Evolutionary conservation across 2,888 invertebrate genomes (phyloP).

Genomic region (Catocala nupta): DNA sequence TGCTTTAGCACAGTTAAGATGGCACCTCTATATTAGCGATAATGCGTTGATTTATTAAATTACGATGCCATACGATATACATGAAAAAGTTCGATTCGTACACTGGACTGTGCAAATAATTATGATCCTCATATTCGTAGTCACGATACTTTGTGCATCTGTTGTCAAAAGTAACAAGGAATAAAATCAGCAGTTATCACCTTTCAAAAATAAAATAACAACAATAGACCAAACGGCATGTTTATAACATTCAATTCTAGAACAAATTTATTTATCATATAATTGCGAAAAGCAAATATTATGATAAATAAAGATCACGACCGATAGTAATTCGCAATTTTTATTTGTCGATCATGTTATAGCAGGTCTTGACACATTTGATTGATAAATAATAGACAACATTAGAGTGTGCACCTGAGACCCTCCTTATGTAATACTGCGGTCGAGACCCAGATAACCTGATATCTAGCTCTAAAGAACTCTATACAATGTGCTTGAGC

Average conservation of each 20-base stretch:
- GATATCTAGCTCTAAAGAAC: constrained; percentile 25
- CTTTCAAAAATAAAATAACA: too few species aligned
- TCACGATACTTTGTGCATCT: too few species aligned
- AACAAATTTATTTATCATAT: constrained; percentile 18
- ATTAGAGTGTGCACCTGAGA: constrained; percentile 11
- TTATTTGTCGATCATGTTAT: constrained; percentile 15
- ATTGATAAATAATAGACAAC: constrained; percentile 19
- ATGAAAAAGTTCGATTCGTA: too few species aligned
- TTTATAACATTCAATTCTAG: neutral
- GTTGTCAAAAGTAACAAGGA: too few species aligned
- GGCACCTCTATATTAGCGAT: too few species aligned
- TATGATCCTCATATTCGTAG: too few species aligned
- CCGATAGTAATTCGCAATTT: constrained; percentile 8
- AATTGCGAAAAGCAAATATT: constrained; percentile 40
- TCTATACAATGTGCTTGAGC: neutral
- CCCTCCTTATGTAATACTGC: constrained; percentile 20
- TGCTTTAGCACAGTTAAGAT: too few species aligned
- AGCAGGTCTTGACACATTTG: constrained; percentile 9
- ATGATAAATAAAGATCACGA: constrained; percentile 19
- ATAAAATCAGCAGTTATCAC: too few species aligned
- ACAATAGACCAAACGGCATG: neutral
- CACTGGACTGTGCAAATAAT: too few species aligned
- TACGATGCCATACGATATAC: too few species aligned
- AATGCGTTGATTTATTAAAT: too few species aligned
- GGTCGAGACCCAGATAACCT: constrained; percentile 21